Evolutionary conservation across 2,888 invertebrate species (phyloP).

Genomic region (Erebia palarica): DNA sequence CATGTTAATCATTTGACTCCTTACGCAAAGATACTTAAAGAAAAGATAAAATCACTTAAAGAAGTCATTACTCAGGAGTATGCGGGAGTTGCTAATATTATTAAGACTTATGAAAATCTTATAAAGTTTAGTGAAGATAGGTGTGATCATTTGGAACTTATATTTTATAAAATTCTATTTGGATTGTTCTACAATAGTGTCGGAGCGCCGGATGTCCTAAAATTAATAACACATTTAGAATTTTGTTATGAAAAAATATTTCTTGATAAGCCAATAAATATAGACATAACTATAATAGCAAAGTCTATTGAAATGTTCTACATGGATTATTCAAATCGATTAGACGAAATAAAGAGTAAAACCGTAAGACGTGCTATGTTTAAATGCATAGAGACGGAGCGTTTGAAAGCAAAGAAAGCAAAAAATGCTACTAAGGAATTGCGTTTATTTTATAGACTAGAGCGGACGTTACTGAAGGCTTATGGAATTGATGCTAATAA

Average conservation of each 20-base stretch:
- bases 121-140: conserved; percentile 75
- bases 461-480: conserved; percentile 69
- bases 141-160: conserved; percentile 73
- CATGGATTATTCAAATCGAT: conserved; percentile 69
- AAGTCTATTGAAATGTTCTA: conserved; percentile 82
- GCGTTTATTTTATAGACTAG: conserved; percentile 72
- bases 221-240: conserved; percentile 83
- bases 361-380: conserved; percentile 78
- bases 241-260: conserved; percentile 84
- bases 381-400: conserved; percentile 77
- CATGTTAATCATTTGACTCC: conserved; percentile 82
- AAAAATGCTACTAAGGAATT: conserved; percentile 83
- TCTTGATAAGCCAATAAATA: conserved; percentile 81
- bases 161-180: conserved; percentile 80
- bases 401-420: conserved; percentile 75
- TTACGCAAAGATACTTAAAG: conserved; percentile 73
- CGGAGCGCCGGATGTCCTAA: conserved; percentile 80
- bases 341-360: conserved; percentile 81
- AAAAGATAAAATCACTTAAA: conserved; percentile 72
- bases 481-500: conserved; percentile 52
- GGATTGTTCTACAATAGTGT: conserved; percentile 81
- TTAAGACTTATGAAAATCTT: conserved; percentile 55
- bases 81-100: conserved; percentile 50
- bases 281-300: conserved; percentile 81
- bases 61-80: conserved; percentile 60